These are phyloP conservation scores for Cranoglanis bouderius DNA, from an alignment of 2,113 vertebrate species.

Conservation along the genomic window DNA sequence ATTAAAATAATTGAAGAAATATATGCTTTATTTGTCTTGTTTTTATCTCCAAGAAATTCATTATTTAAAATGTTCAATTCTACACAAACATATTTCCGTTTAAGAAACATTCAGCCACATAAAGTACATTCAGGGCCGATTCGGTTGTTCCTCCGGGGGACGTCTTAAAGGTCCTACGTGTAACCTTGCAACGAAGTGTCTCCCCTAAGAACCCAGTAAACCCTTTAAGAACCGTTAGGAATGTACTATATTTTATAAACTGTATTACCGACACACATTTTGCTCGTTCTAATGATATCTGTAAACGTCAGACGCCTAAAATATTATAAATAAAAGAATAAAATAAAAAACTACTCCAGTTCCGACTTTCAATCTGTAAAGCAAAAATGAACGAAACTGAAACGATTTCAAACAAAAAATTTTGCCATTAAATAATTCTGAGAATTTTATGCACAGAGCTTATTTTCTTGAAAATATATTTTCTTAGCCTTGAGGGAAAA, in stretches of 20 bases:
- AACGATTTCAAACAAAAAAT: too few relatives aligned
- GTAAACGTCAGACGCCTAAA: background rate
- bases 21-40: background rate
- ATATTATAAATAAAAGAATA: background rate
- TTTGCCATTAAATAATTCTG: background rate
- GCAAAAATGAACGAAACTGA: background rate
- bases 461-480: background rate
- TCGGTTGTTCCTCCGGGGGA: too few relatives aligned
- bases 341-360: background rate
- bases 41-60: background rate
- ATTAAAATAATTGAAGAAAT: background rate
- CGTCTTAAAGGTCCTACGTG: too few relatives aligned
- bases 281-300: too few relatives aligned
- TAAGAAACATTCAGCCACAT: background rate
- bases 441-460: background rate
- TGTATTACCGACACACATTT: too few relatives aligned
- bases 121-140: background rate
- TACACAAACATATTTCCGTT: too few relatives aligned
- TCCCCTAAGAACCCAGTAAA: too few relatives aligned
- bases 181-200: too few relatives aligned
- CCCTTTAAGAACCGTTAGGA: too few relatives aligned
- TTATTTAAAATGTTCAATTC: background rate
- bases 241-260: too few relatives aligned
- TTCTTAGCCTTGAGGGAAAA: too few relatives aligned
- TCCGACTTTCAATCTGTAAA: background rate